Evolutionary conservation across 2,888 invertebrate genomes (phyloP), one percentile per base, ranked within the genome.

Genomic region (Eupithecia insigniata): DNA sequence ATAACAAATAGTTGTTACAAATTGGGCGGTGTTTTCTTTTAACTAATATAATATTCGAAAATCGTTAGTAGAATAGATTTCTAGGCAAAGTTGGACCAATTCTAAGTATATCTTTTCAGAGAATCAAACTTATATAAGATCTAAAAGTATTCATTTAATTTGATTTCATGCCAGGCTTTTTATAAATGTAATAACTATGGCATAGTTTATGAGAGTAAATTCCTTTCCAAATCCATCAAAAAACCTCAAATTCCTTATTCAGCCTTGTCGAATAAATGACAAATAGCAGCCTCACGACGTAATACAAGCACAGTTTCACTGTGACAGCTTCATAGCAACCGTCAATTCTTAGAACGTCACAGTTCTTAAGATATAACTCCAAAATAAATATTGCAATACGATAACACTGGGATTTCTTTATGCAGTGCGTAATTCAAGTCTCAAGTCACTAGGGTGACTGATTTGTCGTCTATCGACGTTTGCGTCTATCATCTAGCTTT

Each of bases 301-400:
- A 76, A 71, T 71, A 70, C 73, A 75, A 75, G 70, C 81, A 85
- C 85, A 88, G 87, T 87, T 78, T 78, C 60, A 87, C 85, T 87
- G 85, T 82, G 83, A 72, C 77, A 75, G 77, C 70, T 67, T 55
- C 64, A 61, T 66, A 61, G 51, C 51, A 22, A 51, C 22, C 16
- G 28, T 58, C 28, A 51, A 55, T 60, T 18, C 60, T 0, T 60
- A 28, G 55, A 66, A 64, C 64, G 34, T 58, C 43, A 32, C 62
- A 28, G 5, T 62, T 66, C 36, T 60, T 18, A 30, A n/a, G 30
- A 28, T 30, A 8, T 18, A 58, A 39, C 22, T 26, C 1, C 43
- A 43, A 26, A 12, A 39, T 30, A 26, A 18, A 16, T 34, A 16
- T 46, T 8, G 22, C 10, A 22, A 51, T 22, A 51, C 4, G 51